Evolutionary conservation across 2,888 invertebrate genomes (phyloP).

Genomic region (Metallyticus violacea): DNA sequence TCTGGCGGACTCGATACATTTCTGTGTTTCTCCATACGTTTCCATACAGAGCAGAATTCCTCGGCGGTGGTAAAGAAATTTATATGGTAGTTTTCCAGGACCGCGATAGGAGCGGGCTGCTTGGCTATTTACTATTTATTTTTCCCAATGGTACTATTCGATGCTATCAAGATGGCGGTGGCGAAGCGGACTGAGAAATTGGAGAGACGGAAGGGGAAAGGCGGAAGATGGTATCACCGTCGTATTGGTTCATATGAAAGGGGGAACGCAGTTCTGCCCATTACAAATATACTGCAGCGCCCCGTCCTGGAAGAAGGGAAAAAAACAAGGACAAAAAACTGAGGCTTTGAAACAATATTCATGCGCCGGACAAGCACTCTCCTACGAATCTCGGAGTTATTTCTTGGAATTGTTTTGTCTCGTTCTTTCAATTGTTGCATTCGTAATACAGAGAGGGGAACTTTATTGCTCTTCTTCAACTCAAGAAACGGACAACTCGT

Average conservation of each 20-base stretch:
- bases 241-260: conserved; percentile 13
- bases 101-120: conserved; percentile 5
- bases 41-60: background rate
- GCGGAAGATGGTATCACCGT: conserved; percentile 16
- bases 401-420: no score
- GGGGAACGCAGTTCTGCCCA: background rate
- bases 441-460: no score
- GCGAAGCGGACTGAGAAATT: background rate
- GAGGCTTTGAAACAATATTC: no score
- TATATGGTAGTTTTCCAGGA: conserved; percentile 1
- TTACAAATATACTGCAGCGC: background rate
- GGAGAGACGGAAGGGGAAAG: background rate
- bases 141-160: conserved; percentile 45
- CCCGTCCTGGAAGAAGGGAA: background rate
- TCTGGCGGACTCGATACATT: background rate
- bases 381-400: no score
- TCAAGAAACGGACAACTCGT: no score
- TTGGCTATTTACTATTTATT: conserved; percentile 48
- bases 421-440: no score
- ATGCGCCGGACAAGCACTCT: no score
- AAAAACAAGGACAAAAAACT: no score
- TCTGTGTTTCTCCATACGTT: background rate
- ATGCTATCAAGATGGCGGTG: conserved; percentile 47
- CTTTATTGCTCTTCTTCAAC: no score
- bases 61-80: background rate